Evolutionary conservation across 2,797 vertebrate species (phyloP).

Genomic region (Hypotaenidia philippensis): DNA sequence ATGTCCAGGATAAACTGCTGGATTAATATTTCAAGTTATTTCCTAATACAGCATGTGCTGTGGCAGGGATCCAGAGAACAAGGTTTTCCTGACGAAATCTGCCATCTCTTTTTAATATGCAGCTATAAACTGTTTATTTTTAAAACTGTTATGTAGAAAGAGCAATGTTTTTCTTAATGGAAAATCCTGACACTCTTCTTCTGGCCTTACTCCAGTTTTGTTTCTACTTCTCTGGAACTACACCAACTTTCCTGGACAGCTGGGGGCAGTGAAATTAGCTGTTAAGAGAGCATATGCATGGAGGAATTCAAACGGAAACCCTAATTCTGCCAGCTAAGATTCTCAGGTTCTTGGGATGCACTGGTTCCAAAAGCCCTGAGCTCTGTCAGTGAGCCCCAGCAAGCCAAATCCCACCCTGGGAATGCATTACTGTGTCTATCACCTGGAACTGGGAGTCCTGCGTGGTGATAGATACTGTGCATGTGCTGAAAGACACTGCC

Average conservation of each 20-base stretch:
- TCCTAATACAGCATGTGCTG: neutral
- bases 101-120: neutral
- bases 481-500: accelerated
- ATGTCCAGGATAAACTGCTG: slow-evolving; percentile 24
- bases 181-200: neutral
- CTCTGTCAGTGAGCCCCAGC: neutral
- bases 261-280: neutral
- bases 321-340: neutral
- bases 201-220: neutral
- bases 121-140: neutral
- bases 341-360: neutral
- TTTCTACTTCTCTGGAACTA: neutral
- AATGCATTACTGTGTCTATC: accelerated
- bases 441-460: accelerated
- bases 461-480: accelerated
- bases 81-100: slow-evolving; percentile 6
- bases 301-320: neutral
- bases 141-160: neutral
- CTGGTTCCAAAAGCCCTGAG: neutral
- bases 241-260: neutral
- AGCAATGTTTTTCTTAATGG: neutral
- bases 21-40: slow-evolving; percentile 33
- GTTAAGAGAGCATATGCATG: neutral
- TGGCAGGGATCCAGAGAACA: slow-evolving; percentile 14
- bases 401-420: neutral